These are phyloP conservation scores for Tachystola acroxantha DNA, from an alignment of 2,888 invertebrate genomes.

Conservation along the genomic window DNA sequence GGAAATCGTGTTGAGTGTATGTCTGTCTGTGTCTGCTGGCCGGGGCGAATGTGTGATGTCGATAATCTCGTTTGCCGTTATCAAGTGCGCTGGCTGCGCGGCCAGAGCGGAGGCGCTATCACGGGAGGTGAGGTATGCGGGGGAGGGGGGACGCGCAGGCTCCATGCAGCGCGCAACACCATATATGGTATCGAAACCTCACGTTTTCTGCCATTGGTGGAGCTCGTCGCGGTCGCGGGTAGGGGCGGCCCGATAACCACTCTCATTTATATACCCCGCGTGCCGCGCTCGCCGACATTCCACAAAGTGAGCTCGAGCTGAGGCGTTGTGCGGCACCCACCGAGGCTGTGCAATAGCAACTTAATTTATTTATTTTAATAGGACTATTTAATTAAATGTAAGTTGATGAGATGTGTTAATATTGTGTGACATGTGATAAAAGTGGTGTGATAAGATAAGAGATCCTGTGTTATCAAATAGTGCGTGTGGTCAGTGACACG, in stretches of 20 bases:
- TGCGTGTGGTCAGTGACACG: slow-evolving; percentile 71
- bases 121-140: slow-evolving; percentile 29
- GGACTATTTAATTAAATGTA: slow-evolving; percentile 76
- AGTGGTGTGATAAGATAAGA: slow-evolving; percentile 24
- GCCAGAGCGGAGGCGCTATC: slow-evolving; percentile 47
- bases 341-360: slow-evolving; percentile 74
- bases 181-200: slow-evolving; percentile 69
- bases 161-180: slow-evolving; percentile 79
- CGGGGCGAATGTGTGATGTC: slow-evolving; percentile 31
- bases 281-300: slow-evolving; percentile 67
- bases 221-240: slow-evolving; percentile 67
- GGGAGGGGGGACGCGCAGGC: slow-evolving; percentile 58
- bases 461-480: slow-evolving; percentile 38
- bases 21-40: slow-evolving; percentile 20
- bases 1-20: no score
- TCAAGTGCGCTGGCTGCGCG: slow-evolving; percentile 40
- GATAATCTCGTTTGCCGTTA: slow-evolving; percentile 53
- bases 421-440: slow-evolving; percentile 34
- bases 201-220: slow-evolving; percentile 81
- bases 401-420: slow-evolving; percentile 48
- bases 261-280: slow-evolving; percentile 78
- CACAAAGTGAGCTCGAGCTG: slow-evolving; percentile 72
- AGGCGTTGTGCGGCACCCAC: slow-evolving; percentile 65
- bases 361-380: slow-evolving; percentile 74
- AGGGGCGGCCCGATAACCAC: slow-evolving; percentile 74